Conservation (phyloP, 2,888 invertebrate genomes). For the Agrochola litura region DNA sequence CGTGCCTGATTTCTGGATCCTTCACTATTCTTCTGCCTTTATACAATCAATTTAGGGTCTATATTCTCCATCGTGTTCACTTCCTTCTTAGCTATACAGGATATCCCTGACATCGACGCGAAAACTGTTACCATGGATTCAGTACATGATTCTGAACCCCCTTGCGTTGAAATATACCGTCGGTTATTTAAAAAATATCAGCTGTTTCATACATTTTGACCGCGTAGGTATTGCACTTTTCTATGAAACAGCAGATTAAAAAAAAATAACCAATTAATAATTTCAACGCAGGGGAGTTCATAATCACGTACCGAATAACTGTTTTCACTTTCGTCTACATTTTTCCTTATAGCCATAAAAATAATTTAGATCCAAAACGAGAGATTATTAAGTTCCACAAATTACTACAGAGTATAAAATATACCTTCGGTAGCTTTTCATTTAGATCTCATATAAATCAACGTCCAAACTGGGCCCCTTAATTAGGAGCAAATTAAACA, state of each 20-base stretch:
- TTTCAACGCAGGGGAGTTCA: no score
- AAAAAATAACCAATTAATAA: no score
- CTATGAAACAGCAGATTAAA: no score
- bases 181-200: no score
- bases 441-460: slow-evolving; percentile 62
- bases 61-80: background rate
- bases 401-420: slow-evolving; percentile 29
- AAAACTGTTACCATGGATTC: no score
- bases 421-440: slow-evolving; percentile 48
- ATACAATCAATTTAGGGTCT: background rate
- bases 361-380: background rate
- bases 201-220: no score
- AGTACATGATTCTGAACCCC: no score
- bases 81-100: background rate
- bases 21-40: background rate
- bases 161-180: no score
- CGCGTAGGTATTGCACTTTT: no score
- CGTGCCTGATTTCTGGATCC: background rate
- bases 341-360: background rate
- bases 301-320: no score
- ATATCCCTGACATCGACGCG: no score
- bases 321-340: background rate
- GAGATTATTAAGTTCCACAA: background rate
- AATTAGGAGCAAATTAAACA: slow-evolving; percentile 57
- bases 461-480: slow-evolving; percentile 40